These are phyloP conservation scores for Pristionchus maxplancki DNA, from an alignment of 2,888 invertebrate species.

Conservation along the genomic window DNA sequence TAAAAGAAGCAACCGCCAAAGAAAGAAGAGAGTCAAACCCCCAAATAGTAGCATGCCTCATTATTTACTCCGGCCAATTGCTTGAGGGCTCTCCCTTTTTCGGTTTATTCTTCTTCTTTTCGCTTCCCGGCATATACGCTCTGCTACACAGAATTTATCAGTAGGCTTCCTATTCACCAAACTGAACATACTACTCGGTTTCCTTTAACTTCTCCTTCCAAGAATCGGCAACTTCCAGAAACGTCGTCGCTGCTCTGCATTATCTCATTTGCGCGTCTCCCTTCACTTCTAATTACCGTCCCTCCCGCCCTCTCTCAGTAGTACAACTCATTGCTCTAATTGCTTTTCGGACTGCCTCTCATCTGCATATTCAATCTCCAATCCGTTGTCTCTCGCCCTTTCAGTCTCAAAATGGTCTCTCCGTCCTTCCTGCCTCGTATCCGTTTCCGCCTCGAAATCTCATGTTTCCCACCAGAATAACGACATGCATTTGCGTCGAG, in stretches of 20 bases:
- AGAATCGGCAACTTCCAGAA: slow-evolving; percentile 4
- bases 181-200: not conserved
- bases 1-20: slow-evolving; percentile 26
- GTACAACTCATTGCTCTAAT: slow-evolving; percentile 32
- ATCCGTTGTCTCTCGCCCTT: slow-evolving; percentile 8
- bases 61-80: slow-evolving; percentile 9
- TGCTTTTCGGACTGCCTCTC: slow-evolving; percentile 34
- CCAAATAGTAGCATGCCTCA: slow-evolving; percentile 14
- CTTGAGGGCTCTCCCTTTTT: not conserved
- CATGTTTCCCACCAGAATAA: not conserved
- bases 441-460: slow-evolving; percentile 10
- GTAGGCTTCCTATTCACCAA: not conserved
- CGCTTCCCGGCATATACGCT: not conserved
- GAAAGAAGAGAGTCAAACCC: not conserved
- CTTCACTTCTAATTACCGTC: slow-evolving; percentile 44
- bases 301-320: slow-evolving; percentile 24
- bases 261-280: not conserved
- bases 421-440: slow-evolving; percentile 1
- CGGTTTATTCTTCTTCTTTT: not conserved
- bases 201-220: not conserved
- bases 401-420: not conserved
- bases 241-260: not conserved
- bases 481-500: not conserved
- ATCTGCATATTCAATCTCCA: slow-evolving; percentile 43
- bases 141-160: slow-evolving; percentile 1